Evolutionary conservation across 1,140 invertebrate genomes (phyloP), one percentile per base, ranked within the genome.

Genomic region (Brachionus rotundiformis): DNA sequence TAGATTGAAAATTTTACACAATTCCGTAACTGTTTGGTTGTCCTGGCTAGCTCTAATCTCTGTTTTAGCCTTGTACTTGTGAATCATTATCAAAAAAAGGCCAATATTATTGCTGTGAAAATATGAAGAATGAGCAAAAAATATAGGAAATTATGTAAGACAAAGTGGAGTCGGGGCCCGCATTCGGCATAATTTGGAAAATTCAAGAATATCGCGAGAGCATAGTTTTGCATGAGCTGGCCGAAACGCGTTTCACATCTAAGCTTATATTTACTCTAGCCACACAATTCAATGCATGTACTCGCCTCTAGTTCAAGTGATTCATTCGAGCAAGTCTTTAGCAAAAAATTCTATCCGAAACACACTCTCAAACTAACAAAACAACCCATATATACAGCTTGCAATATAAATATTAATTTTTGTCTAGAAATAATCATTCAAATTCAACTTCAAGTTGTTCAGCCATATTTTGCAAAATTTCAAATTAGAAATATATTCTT

Each of bases 371-470:
- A 33, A 36, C 27, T 33, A 68, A 33, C 29, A 33, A 68, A 68
- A 68, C 31, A 6, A 68, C 29, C 2, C 47, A 23, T 36, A 36
- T 36, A 68, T n/a, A 29, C 61, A 29, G 63, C 63, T 68, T 68
- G 63, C 63, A 68, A 68, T 68, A 68, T 68, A 68, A 68, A 68
- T 68, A 68, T 68, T 36, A 68, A 68, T 68, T n/a, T 68, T 68
- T 63, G 61, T 63, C 61, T 68, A 33, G 29, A 33, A 68, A 68
- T 19, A 39, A n/a, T 33, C 29, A 68, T 36, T 36, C 16, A 68
- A 68, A 36, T 39, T 68, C 33, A 16, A 33, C 63, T 36, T 33
- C 16, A 36, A 36, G 3, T 68, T 68, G 63, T 68, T 68, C 63
- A 68, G 63, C 63, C 63, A 68, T 68, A 68, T 68, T 68, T 68